phyloP scores from a whole-genome alignment of 2,888 invertebrate species.

The Agrenia bidenticulata region DNA sequence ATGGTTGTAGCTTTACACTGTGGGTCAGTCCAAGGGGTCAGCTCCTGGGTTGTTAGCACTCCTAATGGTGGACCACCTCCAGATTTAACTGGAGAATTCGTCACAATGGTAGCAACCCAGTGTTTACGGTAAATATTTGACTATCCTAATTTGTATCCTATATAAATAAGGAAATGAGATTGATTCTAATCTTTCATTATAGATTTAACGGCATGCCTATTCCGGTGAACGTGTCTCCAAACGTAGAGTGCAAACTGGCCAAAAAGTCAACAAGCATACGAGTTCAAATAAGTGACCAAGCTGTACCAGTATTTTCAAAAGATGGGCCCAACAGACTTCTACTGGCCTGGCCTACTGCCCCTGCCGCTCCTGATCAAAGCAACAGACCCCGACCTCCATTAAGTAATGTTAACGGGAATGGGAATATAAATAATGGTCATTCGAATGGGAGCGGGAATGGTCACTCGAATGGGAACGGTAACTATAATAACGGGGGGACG shows the following conservation, averaged over 20 bases:
- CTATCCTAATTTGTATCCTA: neutral
- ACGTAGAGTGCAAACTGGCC: conserved; percentile 78
- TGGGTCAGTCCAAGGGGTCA: conserved; percentile 51
- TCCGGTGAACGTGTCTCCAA: conserved; percentile 69
- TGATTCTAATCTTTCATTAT: conserved; percentile 53
- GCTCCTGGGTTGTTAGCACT: conserved; percentile 50
- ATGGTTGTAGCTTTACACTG: conserved; percentile 73
- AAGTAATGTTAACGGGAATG: conserved; percentile 11
- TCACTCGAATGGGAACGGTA: conserved; percentile 32
- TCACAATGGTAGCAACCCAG: conserved; percentile 47
- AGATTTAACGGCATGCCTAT: conserved; percentile 72
- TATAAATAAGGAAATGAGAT: neutral
- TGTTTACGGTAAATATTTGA: conserved; percentile 42
- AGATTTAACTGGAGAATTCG: conserved; percentile 52
- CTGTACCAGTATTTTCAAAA: conserved; percentile 50
- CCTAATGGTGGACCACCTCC: conserved; percentile 49
- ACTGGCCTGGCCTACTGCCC: conserved; percentile 49
- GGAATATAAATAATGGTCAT: conserved; percentile 36
- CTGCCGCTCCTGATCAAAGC: conserved; percentile 21
- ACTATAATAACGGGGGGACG: conserved; percentile 17
- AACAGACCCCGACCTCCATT: conserved; percentile 21
- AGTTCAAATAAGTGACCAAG: conserved; percentile 57
- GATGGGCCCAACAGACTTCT: conserved; percentile 48
- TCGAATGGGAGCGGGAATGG: conserved; percentile 29
- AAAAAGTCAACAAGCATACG: conserved; percentile 69